Conservation (phyloP, 1,140 invertebrate genomes). For the Agrilus planipennis region DNA sequence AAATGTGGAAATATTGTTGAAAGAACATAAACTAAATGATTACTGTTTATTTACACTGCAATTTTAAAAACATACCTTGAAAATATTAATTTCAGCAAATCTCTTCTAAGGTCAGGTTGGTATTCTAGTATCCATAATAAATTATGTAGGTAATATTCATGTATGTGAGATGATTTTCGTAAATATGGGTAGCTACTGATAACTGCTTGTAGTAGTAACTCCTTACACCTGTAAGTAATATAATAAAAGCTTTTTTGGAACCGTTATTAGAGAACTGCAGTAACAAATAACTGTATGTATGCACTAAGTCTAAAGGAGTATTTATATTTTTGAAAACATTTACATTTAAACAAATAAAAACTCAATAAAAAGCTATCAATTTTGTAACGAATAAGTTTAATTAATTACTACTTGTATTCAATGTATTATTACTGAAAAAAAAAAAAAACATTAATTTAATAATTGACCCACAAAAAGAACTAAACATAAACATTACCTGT, state of each 20-base stretch:
- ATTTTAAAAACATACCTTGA: constrained; percentile 44
- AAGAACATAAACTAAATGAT: background rate
- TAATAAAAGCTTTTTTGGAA: too few species aligned
- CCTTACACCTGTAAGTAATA: constrained; percentile 39
- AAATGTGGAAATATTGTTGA: constrained; percentile 13
- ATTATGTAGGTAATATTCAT: constrained; percentile 52
- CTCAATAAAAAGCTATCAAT: too few species aligned
- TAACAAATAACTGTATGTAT: background rate
- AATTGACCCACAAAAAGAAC: too few species aligned
- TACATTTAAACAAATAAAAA: too few species aligned
- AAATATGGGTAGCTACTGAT: constrained; percentile 51
- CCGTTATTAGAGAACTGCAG: too few species aligned
- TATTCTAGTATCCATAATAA: constrained; percentile 51
- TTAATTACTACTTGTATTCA: too few species aligned
- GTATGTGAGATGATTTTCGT: constrained; percentile 39
- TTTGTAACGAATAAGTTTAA: too few species aligned
- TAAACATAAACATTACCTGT: too few species aligned
- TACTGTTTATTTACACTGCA: background rate
- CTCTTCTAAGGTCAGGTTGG: constrained; percentile 42
- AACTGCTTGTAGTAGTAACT: constrained; percentile 40
- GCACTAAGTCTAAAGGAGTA: background rate
- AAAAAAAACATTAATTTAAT: too few species aligned
- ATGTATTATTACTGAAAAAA: too few species aligned
- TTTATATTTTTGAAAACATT: too few species aligned
- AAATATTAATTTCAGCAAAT: constrained; percentile 52